Evolutionary conservation across 2,797 vertebrate genomes (phyloP).

Genomic region (Phrynocephalus vlangalii): DNA sequence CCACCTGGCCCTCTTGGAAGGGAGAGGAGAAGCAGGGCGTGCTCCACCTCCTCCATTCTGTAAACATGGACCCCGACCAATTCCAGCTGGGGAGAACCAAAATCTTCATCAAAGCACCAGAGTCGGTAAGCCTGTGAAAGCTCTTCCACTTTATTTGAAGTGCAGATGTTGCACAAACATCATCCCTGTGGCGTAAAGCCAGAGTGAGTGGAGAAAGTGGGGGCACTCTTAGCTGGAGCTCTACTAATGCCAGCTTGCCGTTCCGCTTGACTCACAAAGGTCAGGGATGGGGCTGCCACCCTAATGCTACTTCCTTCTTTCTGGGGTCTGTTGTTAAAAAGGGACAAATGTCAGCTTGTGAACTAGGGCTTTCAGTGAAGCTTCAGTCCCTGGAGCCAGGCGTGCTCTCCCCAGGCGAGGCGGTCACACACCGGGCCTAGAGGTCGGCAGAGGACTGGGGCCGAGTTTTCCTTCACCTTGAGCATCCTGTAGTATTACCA

Average conservation of each 20-base stretch:
- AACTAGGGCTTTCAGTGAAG: neutral
- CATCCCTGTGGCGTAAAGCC: neutral
- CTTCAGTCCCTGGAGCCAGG: too few relatives aligned
- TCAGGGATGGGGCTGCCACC: neutral
- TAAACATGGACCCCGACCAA: slow-evolving; percentile 96
- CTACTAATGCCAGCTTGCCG: neutral
- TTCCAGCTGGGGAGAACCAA: slow-evolving; percentile 94
- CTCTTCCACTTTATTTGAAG: neutral
- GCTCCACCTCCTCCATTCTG: slow-evolving; percentile 90
- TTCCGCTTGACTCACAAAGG: neutral
- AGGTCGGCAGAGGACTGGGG: too few relatives aligned
- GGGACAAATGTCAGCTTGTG: neutral
- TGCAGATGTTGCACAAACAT: neutral
- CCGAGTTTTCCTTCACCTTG: neutral
- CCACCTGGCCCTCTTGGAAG: slow-evolving; percentile 95
- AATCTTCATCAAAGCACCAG: slow-evolving; percentile 96
- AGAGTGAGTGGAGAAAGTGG: neutral
- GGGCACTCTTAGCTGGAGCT: neutral
- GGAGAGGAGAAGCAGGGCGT: slow-evolving; percentile 97
- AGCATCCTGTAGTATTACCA: too few relatives aligned
- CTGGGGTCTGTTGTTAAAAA: neutral
- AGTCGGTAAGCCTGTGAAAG: slow-evolving; percentile 85
- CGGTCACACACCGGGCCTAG: too few relatives aligned
- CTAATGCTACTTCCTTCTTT: neutral
- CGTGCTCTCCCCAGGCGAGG: neutral